Base-by-base conservation (phyloP, 2,797 vertebrate species). In the Alosa sapidissima region DNA sequence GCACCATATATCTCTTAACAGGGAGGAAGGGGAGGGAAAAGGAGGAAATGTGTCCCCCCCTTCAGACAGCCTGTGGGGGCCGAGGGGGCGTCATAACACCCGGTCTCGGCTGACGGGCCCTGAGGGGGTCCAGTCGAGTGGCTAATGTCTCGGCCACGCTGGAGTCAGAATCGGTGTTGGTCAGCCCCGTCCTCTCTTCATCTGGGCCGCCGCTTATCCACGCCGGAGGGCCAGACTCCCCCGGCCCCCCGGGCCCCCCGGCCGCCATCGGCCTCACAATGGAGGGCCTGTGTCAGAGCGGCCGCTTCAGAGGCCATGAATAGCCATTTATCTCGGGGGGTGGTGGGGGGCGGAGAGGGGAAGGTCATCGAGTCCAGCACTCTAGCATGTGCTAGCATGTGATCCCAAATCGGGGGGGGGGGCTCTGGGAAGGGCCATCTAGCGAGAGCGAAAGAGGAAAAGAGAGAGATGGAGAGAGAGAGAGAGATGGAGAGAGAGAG, bases 291-390 rank as follows among this genome's bases (percentile, higher is more conserved):
- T 89, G 85, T 45, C 41, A 3, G 16, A 83, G 84, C 75, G 86
- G 83, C 84, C 54, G 84, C 87, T 81, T 36, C 78, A 84, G 83
- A 85, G 85, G 88, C 82, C 87, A 87, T 89, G 81, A 88, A 82
- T 84, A 88, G 86, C 60, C 86, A 85, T 89, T 89, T 86, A 88
- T 85, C 83, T 84, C 83, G 86, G 83, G 36, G 81, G 82, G 9
- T 13, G 65, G 65, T 41, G 65, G 14, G 14, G 16, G 33, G 36
- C 4, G 14, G 36, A 14, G 19, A 78, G 72, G 72, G 72, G 45
- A 49, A 60, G 86, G 88, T 88, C 84, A 86, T 81, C 2, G 84
- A 86, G 87, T 85, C 82, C 81, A 47, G 83, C 36, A 41, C 54
- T 62, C 84, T 62, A 36, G 78, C 81, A 68, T 88, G 87, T 84